Evolutionary conservation across 2,888 invertebrate genomes (phyloP).

Genomic region (Aphelenchoides bicaudatus): DNA sequence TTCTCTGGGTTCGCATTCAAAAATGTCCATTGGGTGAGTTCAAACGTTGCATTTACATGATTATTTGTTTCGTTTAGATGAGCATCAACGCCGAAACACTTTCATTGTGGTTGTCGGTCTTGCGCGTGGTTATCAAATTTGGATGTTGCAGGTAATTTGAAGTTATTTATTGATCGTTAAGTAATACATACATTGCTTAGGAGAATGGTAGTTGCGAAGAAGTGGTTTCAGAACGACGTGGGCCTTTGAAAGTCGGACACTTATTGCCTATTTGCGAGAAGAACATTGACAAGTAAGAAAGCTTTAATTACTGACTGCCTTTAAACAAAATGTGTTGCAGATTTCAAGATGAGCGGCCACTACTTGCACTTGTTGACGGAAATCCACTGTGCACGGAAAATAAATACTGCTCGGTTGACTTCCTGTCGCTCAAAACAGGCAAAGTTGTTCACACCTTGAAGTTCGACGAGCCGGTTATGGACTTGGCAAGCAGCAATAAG

Average conservation of each 20-base stretch:
- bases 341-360: slow-evolving; percentile 38
- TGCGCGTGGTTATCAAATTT: slow-evolving; percentile 74
- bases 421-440: slow-evolving; percentile 62
- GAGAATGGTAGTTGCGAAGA: slow-evolving; percentile 89
- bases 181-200: slow-evolving; percentile 64
- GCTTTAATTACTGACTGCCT: not conserved
- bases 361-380: slow-evolving; percentile 54
- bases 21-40: slow-evolving; percentile 29
- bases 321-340: slow-evolving; percentile 12
- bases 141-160: slow-evolving; percentile 63
- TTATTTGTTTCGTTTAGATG: slow-evolving; percentile 15
- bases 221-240: slow-evolving; percentile 87
- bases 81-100: slow-evolving; percentile 66
- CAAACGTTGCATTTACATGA: not conserved
- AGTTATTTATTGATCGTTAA: not conserved
- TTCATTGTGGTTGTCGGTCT: slow-evolving; percentile 84
- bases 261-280: slow-evolving; percentile 48
- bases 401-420: slow-evolving; percentile 62
- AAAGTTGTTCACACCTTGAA: slow-evolving; percentile 59
- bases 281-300: slow-evolving; percentile 23
- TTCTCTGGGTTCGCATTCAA: slow-evolving; percentile 44
- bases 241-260: slow-evolving; percentile 76
- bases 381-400: slow-evolving; percentile 54
- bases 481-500: slow-evolving; percentile 31
- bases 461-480: slow-evolving; percentile 35